phyloP scores from a whole-genome alignment of 1,140 invertebrate species.

The Dolichoris vasculosae region DNA sequence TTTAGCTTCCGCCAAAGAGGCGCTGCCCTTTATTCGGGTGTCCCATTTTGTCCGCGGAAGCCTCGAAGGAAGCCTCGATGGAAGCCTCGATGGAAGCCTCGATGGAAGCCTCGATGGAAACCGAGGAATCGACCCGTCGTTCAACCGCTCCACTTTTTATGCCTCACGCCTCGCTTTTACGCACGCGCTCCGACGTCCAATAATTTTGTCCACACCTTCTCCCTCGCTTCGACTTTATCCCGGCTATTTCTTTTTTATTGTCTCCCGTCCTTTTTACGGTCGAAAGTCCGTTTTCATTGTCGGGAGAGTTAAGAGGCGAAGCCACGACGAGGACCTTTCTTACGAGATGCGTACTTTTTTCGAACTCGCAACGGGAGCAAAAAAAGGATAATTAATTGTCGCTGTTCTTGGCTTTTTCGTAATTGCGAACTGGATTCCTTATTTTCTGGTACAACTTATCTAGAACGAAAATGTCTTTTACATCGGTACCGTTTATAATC shows the following conservation, averaged over 20 bases:
- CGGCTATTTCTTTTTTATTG: not conserved
- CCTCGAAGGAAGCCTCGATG: no score
- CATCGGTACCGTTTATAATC: not conserved
- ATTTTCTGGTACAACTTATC: not conserved
- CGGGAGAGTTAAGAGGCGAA: not conserved
- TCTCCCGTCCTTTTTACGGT: not conserved
- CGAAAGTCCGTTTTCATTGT: not conserved
- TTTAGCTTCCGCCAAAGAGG: no score
- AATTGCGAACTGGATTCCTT: not conserved
- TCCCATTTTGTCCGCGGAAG: no score
- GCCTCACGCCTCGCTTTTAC: not conserved
- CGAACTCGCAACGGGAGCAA: not conserved
- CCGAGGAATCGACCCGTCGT: constrained; percentile 9
- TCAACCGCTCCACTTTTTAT: not conserved
- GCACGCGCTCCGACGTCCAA: not conserved
- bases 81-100: no score
- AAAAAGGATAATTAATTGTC: constrained; percentile 27
- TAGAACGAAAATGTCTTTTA: not conserved
- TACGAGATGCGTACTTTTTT: not conserved
- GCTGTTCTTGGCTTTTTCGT: not conserved
- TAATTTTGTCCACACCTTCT: constrained; percentile 16
- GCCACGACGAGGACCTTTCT: not conserved
- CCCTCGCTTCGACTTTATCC: no score
- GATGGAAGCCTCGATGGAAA: not conserved
- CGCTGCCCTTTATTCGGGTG: no score